phyloP scores from a whole-genome alignment of 2,888 invertebrate genomes.

The Agriopis leucophaearia region DNA sequence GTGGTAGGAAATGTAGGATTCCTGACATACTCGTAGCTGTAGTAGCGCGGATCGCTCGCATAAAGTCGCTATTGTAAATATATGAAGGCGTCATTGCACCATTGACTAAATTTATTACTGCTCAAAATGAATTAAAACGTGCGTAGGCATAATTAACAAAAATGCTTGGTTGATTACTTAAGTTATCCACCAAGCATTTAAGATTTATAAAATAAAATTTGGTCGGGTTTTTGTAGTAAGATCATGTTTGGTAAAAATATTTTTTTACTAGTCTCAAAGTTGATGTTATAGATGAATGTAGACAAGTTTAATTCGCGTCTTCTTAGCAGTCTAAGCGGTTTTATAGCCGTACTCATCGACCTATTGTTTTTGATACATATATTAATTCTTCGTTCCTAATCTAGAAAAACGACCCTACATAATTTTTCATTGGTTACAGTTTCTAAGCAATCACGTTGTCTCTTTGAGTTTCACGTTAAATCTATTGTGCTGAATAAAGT shows the following conservation, averaged over 20 bases:
- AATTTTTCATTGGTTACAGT: constrained; percentile 6
- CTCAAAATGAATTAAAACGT: not conserved
- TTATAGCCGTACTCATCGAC: constrained; percentile 34
- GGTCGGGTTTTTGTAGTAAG: not conserved
- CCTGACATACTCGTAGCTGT: constrained; percentile 50
- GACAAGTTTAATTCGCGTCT: constrained; percentile 23
- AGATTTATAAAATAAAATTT: not conserved
- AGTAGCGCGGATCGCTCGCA: constrained; percentile 48
- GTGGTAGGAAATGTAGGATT: constrained; percentile 51
- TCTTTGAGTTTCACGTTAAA: constrained; percentile 19
- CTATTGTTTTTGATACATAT: constrained; percentile 33
- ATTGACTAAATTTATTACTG: constrained; percentile 8
- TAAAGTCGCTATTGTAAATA: constrained; percentile 55
- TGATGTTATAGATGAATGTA: constrained; percentile 1
- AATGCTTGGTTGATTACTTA: not conserved
- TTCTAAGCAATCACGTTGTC: constrained; percentile 12
- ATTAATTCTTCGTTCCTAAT: constrained; percentile 20
- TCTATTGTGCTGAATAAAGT: not conserved
- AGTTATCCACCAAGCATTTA: not conserved
- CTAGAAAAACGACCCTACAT: constrained; percentile 1
- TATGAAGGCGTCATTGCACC: constrained; percentile 44
- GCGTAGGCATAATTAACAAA: not conserved
- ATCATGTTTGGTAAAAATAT: not conserved
- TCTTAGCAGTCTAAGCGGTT: constrained; percentile 2
- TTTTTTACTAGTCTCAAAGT: not conserved